Base-by-base conservation (phyloP, 2,888 invertebrate genomes). In the Hemithea aestivaria region DNA sequence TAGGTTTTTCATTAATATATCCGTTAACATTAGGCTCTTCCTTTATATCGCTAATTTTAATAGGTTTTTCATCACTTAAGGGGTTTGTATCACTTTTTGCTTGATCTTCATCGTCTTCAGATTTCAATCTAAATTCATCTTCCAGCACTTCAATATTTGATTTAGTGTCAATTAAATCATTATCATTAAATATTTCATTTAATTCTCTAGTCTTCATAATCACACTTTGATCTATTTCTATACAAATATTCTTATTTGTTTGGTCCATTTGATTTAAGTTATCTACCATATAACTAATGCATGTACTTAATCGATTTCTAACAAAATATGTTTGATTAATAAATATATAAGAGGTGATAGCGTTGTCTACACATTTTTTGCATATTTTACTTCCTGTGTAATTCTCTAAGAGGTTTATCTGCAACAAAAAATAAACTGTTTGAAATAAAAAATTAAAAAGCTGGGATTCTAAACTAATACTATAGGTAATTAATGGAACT, bases 311-410 rank as follows among this genome's bases (percentile, higher is more conserved):
- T 12, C 85, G 69, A 44, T 68, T 62, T 45, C 73, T 66, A 38
- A 69, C 63, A 25, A 73, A 73, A 9, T 63, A 57, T 3, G 66
- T 65, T 39, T 77, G 74, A 10, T 66, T 59, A 35, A 68, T 64
- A 31, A 85, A 84, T 22, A 80, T 54, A 34, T 81, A 84, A 5
- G 80, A 59, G 1, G 68, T 70, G 5, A 84, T 64, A 1, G 80
- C 74, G 42, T 67, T 66, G 37, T 75, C 68, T 42, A 81, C 58
- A 54, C 85, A 87, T 37, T 64, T 69, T 53, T 79, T 68, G 40
- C 85, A 87, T 58, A 87, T 74, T 71, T 81, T 83, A 42, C 72
- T 70, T 38, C 81, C 82, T 16, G 70, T 67, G 51, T 69, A 71
- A 55, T 65, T 67, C 47, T 64, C 56, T 37, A 59, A 50, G 37